Percentiles rank a stretch among this genome's conserved stretches.
These are phyloP conservation scores for Neoniphon sammara DNA, from an alignment of 2,797 vertebrate genomes.

Conservation along the genomic window DNA sequence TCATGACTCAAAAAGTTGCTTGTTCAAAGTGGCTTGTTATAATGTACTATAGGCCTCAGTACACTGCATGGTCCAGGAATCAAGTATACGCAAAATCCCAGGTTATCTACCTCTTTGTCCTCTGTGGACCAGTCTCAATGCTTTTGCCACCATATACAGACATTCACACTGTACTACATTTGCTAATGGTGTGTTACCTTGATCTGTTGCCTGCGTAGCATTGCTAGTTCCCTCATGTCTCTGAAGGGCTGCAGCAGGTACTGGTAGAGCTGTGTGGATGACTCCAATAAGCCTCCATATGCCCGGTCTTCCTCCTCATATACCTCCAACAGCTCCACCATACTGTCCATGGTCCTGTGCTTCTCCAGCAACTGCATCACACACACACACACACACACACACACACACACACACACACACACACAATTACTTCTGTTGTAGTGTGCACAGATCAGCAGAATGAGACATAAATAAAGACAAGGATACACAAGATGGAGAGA, in stretches of 20 bases:
- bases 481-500: no score
- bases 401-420: no score
- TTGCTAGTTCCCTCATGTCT: conserved; percentile 97
- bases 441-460: conserved; percentile 4
- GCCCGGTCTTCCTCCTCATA: conserved; percentile 95
- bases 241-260: conserved; percentile 97
- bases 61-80: conserved; percentile 29
- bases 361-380: conserved; percentile 89
- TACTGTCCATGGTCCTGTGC: conserved; percentile 91
- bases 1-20: conserved; percentile 11
- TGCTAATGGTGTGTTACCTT: conserved; percentile 84
- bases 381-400: conserved; percentile 40
- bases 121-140: background rate
- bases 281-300: conserved; percentile 90
- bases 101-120: background rate
- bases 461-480: background rate
- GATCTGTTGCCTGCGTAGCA: conserved; percentile 97
- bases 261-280: conserved; percentile 95
- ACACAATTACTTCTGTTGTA: conserved; percentile 2
- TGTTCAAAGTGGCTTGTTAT: conserved; percentile 7
- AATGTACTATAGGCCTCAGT: conserved; percentile 14
- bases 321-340: conserved; percentile 93
- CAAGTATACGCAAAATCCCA: no score
- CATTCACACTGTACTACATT: background rate
- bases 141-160: background rate